Percentiles rank a stretch among this genome's conserved stretches.
Evolutionary conservation across 2,113 vertebrate species (phyloP).

Genomic region (Coregonus clupeaformis): DNA sequence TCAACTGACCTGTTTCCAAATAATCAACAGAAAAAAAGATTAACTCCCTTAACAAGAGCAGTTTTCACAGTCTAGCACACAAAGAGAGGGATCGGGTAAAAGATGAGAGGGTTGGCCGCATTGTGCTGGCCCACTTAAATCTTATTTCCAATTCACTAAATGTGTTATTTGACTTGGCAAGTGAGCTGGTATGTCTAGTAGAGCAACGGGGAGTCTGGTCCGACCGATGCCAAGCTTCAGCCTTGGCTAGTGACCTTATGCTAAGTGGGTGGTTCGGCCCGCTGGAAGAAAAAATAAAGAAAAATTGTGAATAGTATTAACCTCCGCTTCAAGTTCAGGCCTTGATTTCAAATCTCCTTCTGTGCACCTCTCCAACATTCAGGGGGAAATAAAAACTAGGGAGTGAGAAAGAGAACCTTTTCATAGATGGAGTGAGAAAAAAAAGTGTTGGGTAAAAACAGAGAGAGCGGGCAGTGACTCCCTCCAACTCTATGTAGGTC

Average conservation of each 20-base stretch:
- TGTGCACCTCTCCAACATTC: neutral
- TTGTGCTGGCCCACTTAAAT: constrained; percentile 92
- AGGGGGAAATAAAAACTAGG: too few species aligned
- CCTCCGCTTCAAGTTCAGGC: constrained; percentile 82
- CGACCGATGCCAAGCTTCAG: constrained; percentile 80
- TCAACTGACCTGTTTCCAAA: constrained; percentile 92
- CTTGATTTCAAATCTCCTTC: constrained; percentile 66
- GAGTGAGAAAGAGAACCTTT: too few species aligned
- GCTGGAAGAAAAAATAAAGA: constrained; percentile 3
- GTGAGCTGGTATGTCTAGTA: constrained; percentile 84
- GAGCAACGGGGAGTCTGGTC: constrained; percentile 89
- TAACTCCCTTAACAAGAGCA: constrained; percentile 81
- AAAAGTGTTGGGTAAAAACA: neutral
- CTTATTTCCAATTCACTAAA: constrained; percentile 95
- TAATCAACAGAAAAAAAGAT: constrained; percentile 78
- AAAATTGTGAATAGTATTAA: constrained; percentile 87
- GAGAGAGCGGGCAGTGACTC: neutral
- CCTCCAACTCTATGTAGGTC: neutral
- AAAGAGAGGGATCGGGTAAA: constrained; percentile 79
- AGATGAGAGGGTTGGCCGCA: constrained; percentile 86
- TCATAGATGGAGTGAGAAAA: too few species aligned
- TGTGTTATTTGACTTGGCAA: constrained; percentile 98
- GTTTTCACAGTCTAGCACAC: constrained; percentile 85
- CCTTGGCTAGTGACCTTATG: constrained; percentile 86
- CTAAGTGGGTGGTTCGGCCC: constrained; percentile 88